Conservation (phyloP, 2,113 vertebrate species). For the Nipponia nippon region DNA sequence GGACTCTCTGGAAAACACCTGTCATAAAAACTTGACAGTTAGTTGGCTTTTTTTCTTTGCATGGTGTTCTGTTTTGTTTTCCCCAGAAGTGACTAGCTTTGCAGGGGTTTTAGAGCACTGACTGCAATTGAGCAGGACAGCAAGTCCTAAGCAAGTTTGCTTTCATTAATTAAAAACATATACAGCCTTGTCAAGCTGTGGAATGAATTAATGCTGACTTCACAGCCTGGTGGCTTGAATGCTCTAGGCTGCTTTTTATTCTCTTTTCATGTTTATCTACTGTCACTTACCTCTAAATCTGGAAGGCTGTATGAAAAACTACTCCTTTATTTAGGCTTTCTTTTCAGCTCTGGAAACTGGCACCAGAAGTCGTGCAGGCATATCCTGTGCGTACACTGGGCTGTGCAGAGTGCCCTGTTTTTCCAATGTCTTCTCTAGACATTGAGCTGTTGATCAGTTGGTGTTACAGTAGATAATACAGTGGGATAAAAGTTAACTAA, state of each 20-base stretch:
- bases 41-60: background rate
- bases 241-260: background rate
- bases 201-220: background rate
- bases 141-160: background rate
- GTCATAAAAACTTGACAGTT: background rate
- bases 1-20: background rate
- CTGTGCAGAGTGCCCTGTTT: background rate
- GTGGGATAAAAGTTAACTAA: background rate
- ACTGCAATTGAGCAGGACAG: background rate
- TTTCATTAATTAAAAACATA: background rate
- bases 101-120: background rate
- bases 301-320: background rate
- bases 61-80: background rate
- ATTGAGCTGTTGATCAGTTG: background rate
- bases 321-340: background rate
- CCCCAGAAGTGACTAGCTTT: background rate
- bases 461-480: background rate
- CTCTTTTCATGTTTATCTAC: rapidly evolving
- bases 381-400: background rate
- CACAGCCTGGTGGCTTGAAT: background rate
- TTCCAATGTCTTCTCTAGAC: background rate
- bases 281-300: background rate
- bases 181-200: background rate
- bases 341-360: background rate
- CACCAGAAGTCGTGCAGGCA: background rate